phyloP scores from a whole-genome alignment of 2,113 vertebrate species.

The Lamprotornis superbus region DNA sequence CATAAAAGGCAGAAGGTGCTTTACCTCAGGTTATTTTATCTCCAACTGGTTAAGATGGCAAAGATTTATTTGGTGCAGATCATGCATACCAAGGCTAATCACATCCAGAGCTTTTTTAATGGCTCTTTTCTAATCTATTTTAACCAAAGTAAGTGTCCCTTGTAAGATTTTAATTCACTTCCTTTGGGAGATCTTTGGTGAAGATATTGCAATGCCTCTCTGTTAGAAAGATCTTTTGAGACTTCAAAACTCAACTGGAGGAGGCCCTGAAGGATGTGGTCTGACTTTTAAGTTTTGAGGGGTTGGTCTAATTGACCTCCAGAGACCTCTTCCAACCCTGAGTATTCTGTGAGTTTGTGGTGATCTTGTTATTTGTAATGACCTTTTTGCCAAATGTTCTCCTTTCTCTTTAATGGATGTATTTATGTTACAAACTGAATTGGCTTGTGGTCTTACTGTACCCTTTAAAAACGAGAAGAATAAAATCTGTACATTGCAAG shows the following conservation, averaged over 20 bases:
- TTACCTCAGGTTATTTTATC: background rate
- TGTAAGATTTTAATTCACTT: background rate
- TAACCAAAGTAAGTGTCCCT: background rate
- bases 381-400: background rate
- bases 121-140: background rate
- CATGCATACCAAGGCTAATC: background rate
- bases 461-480: background rate
- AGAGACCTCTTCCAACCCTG: background rate
- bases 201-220: background rate
- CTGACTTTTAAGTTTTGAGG: background rate
- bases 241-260: background rate
- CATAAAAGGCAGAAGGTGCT: background rate
- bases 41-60: background rate
- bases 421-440: background rate
- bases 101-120: background rate
- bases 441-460: background rate
- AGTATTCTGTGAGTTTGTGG: background rate
- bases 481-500: background rate
- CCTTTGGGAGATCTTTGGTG: background rate
- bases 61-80: background rate
- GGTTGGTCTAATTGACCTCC: background rate
- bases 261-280: background rate
- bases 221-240: background rate
- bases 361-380: background rate
- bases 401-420: background rate